Percentiles rank a stretch among this genome's conserved stretches.
These are phyloP conservation scores for Micromussa lordhowensis DNA, from an alignment of 92 coral and sea anemone genomes.

Conservation along the genomic window DNA sequence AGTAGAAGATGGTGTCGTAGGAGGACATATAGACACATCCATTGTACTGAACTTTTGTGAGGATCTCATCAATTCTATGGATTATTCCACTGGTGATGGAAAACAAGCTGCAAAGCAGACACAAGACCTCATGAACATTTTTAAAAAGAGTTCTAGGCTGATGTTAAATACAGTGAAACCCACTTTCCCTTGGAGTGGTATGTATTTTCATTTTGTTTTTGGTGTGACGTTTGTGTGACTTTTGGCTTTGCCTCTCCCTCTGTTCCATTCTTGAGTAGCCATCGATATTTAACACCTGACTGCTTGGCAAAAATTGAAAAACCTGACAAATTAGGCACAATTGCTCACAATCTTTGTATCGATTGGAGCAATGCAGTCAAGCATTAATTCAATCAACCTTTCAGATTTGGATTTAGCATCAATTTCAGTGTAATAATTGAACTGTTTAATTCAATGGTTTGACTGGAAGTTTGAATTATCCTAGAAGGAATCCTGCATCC, in stretches of 20 bases:
- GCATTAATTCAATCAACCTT: neutral
- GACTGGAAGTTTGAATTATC: neutral
- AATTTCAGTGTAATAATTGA: neutral
- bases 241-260: neutral
- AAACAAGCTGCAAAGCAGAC: neutral
- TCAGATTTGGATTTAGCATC: neutral
- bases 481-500: neutral
- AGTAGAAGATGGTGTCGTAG: conserved; percentile 41
- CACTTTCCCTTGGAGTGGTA: conserved; percentile 51
- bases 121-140: conserved; percentile 2
- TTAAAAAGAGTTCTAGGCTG: neutral
- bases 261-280: neutral
- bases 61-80: neutral
- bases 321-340: neutral
- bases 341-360: neutral
- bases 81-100: conserved; percentile 1
- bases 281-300: neutral
- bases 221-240: neutral
- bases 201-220: neutral
- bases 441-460: neutral
- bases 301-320: neutral
- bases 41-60: conserved; percentile 25
- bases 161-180: conserved; percentile 11
- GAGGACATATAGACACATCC: conserved; percentile 1
- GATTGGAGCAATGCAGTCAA: neutral